Evolutionary conservation across 1,140 invertebrate species (phyloP).

Genomic region (Lucilia sericata): DNA sequence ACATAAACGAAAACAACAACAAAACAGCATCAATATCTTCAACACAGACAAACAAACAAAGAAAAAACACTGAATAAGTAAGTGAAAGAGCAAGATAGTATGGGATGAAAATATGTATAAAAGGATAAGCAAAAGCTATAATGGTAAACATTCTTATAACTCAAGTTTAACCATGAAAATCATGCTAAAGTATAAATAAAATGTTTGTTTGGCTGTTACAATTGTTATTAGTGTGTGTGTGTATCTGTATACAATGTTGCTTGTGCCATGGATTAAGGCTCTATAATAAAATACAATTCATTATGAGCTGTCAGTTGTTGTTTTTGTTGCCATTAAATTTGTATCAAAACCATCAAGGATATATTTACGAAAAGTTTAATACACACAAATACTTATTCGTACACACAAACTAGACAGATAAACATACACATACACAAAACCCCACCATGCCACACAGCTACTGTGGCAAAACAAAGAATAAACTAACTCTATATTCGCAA

Average conservation of each 20-base stretch:
- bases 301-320: conserved; percentile 44
- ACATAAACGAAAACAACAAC: not conserved
- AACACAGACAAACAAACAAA: not conserved
- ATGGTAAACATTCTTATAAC: not conserved
- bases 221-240: conserved; percentile 32
- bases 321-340: conserved; percentile 44
- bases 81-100: not conserved
- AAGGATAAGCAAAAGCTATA: conserved; percentile 11
- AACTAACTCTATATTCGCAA: conserved; percentile 30
- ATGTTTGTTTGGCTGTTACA: not conserved
- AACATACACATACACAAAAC: not conserved
- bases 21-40: not conserved
- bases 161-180: conserved; percentile 27
- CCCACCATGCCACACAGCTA: not conserved
- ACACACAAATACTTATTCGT: not conserved
- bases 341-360: conserved; percentile 43
- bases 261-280: conserved; percentile 41
- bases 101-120: not conserved
- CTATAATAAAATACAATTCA: conserved; percentile 43
- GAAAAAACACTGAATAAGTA: not conserved
- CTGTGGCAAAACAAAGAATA: not conserved
- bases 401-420: not conserved
- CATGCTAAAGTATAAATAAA: conserved; percentile 10
- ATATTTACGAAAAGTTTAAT: conserved; percentile 38
- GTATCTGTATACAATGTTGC: not conserved